Base-by-base conservation (phyloP, 2,797 vertebrate genomes). In the Chelidonichthys spinosus region DNA sequence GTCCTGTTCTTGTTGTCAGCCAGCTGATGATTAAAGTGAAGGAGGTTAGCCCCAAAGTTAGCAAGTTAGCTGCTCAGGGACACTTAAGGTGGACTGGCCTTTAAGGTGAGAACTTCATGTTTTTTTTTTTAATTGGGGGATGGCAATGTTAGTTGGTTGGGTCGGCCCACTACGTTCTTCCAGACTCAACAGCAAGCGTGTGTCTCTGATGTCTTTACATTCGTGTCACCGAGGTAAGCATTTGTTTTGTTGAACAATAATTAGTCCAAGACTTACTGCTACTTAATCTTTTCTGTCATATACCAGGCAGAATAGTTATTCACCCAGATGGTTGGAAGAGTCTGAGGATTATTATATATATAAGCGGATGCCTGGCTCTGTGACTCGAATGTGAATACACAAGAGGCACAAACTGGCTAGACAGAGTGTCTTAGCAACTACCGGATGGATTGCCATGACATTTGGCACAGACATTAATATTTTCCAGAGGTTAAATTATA, bases 291-390 rank as follows among this genome's bases (percentile, higher is more conserved):
- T 35, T 61, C 25, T 11, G 44, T 25, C 5, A 1, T 63, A 40
- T 14, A 54, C 11, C 43, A 62, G 53, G 46, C 11, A 42, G 37
- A 32, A n/a, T 25, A 25, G 17, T 35, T 68, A 62, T 40, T 52
- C 50, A 67, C n/a, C 32, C 72, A 62, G 65, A 65, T 59, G 65
- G 65, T 58, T 36, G 40, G 49, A 73, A 18, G 49, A 78, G 56
- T 52, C 8, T 11, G 44, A 72, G 47, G 44, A 67, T 74, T 67
- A 74, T 47, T 55, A 9, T 42, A 25, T 42, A 33, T 73, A 32
- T 58, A 75, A 63, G 37, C 0, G 5, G 40, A 64, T 35, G 63
- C 17, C 60, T 49, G 14, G 52, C 11, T 53, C 40, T 35, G 59
- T 42, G 56, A 49, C 43, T 59, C 0, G 1, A 75, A 44, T 39